phyloP scores from a whole-genome alignment of 2,888 invertebrate species.

The Periphyllus acericola region DNA sequence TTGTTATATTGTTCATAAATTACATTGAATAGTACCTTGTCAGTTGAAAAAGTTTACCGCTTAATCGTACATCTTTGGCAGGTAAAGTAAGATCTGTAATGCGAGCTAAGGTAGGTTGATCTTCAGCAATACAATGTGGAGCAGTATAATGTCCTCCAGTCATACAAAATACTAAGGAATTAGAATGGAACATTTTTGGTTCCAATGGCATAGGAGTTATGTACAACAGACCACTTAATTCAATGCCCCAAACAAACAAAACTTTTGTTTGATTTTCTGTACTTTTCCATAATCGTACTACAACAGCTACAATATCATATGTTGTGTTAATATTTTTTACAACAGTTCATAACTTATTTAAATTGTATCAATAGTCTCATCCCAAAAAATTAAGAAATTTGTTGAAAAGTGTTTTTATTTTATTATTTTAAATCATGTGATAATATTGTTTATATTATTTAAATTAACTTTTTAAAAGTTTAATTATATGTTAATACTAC shows the following conservation, averaged over 20 bases:
- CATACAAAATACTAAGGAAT: conserved; percentile 86
- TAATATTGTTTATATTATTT: too few relatives aligned
- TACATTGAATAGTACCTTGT: conserved; percentile 68
- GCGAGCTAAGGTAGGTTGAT: conserved; percentile 67
- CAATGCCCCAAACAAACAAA: conserved; percentile 82
- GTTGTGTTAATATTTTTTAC: not conserved
- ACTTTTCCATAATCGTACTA: conserved; percentile 69
- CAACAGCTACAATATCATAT: conserved; percentile 66
- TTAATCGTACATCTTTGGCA: conserved; percentile 75
- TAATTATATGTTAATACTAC: not conserved
- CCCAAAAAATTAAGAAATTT: not conserved
- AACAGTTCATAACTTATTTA: not conserved
- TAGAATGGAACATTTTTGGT: conserved; percentile 74
- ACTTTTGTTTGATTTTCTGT: conserved; percentile 64
- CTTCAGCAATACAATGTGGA: conserved; percentile 67
- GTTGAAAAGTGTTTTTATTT: not conserved
- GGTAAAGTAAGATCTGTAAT: conserved; percentile 70
- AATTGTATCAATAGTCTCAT: not conserved
- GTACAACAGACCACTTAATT: conserved; percentile 84
- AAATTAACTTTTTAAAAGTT: not conserved
- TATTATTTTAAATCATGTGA: too few relatives aligned
- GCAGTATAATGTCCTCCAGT: conserved; percentile 86
- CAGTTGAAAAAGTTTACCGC: conserved; percentile 79
- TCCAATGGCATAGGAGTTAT: conserved; percentile 77
- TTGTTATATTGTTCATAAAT: conserved; percentile 7